Evolutionary conservation across 2,797 vertebrate species (phyloP).

Genomic region (Anomalospiza imberbis): DNA sequence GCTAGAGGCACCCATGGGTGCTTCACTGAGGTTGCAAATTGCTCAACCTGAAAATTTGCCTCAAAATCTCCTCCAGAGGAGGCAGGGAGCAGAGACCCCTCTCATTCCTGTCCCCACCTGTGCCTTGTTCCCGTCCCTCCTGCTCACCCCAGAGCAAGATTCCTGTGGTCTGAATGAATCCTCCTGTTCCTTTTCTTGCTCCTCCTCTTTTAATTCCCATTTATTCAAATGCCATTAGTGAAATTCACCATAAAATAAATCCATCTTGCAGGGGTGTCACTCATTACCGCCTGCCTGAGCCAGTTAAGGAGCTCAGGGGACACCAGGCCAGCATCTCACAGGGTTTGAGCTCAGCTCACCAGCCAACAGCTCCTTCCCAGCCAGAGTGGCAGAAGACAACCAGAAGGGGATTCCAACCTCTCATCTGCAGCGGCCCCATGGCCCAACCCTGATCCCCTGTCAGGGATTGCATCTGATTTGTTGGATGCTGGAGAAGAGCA

Average conservation of each 20-base stretch:
- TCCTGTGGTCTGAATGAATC: background rate
- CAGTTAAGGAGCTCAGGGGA: background rate
- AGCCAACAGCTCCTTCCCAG: background rate
- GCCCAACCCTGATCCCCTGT: background rate
- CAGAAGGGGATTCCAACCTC: background rate
- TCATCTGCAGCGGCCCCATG: rapidly evolving
- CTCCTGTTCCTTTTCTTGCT: rapidly evolving
- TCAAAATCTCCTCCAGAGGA: background rate
- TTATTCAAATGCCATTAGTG: background rate
- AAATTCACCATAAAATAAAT: background rate
- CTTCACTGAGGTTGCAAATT: background rate
- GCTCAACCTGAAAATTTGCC: background rate
- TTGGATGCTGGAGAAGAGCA: background rate
- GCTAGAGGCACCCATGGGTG: background rate
- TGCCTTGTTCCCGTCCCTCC: background rate
- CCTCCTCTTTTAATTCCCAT: background rate
- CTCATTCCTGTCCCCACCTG: rapidly evolving
- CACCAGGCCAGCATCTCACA: background rate
- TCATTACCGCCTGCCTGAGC: rapidly evolving
- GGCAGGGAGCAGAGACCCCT: rapidly evolving
- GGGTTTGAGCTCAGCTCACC: background rate
- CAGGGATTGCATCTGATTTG: background rate
- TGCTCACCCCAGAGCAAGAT: background rate
- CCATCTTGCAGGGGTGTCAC: background rate
- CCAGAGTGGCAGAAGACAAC: background rate